phyloP scores from a whole-genome alignment of 1,140 invertebrate species.

The fruit fly (Drosophila melanogaster) region DNA sequence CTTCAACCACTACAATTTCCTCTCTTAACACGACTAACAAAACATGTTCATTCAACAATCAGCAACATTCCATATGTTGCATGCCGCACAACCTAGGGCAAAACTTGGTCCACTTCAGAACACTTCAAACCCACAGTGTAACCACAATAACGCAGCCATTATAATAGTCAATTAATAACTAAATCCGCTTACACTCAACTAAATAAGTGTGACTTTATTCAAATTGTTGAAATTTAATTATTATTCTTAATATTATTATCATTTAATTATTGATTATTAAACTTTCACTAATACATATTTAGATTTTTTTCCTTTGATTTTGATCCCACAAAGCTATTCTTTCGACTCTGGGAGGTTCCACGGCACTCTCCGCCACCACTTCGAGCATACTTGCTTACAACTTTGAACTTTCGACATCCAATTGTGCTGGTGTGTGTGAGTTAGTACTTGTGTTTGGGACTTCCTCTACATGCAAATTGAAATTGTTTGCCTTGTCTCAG shows the following conservation, averaged over 20 bases:
- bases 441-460: constrained; percentile 35
- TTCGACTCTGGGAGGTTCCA: background rate
- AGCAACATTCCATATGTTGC: constrained; percentile 44
- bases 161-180: background rate
- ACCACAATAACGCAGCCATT: background rate
- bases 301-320: too few species aligned
- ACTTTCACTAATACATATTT: too few species aligned
- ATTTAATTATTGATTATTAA: too few species aligned
- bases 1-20: background rate
- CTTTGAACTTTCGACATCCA: constrained; percentile 48
- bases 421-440: constrained; percentile 3
- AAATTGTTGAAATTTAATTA: too few species aligned
- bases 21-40: constrained; percentile 10
- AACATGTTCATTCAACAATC: constrained; percentile 46
- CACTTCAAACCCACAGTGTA: constrained; percentile 18
- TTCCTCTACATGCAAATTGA: constrained; percentile 78
- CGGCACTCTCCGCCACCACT: background rate
- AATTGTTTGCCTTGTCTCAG: constrained; percentile 79
- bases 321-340: background rate
- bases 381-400: constrained; percentile 27
- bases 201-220: too few species aligned
- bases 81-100: constrained; percentile 34
- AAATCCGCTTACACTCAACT: too few species aligned
- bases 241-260: too few species aligned
- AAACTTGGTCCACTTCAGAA: constrained; percentile 9